phyloP scores from a whole-genome alignment of 2,797 vertebrate genomes.

The Xenentodon cancila region DNA sequence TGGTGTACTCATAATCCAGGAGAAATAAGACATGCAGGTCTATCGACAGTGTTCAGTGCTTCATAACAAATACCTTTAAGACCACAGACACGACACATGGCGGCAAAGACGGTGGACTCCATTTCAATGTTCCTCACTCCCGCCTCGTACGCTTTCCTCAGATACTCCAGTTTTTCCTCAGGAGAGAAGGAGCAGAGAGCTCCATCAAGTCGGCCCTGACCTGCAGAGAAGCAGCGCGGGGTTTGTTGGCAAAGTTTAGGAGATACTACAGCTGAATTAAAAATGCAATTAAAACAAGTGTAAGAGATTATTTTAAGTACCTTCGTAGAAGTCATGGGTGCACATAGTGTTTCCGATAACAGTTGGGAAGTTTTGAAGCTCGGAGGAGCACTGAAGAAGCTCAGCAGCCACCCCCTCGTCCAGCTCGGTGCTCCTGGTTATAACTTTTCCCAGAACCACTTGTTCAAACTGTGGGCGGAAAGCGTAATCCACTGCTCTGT shows the following conservation, averaged over 20 bases:
- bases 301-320: constrained; percentile 56
- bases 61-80: constrained; percentile 82
- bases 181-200: constrained; percentile 90
- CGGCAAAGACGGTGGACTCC: constrained; percentile 89
- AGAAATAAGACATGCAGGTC: neutral
- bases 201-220: constrained; percentile 88
- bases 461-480: constrained; percentile 87
- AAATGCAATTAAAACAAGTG: neutral
- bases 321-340: constrained; percentile 92
- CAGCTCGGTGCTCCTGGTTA: constrained; percentile 87
- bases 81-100: constrained; percentile 87
- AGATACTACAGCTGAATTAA: neutral
- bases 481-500: constrained; percentile 86
- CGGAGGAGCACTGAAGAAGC: constrained; percentile 83
- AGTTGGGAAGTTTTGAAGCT: constrained; percentile 76
- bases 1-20: constrained; percentile 1
- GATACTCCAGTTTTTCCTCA: constrained; percentile 88
- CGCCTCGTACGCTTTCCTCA: constrained; percentile 83
- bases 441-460: constrained; percentile 86
- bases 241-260: constrained; percentile 12
- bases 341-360: constrained; percentile 89
- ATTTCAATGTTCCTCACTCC: constrained; percentile 91
- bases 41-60: neutral
- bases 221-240: constrained; percentile 64
- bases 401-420: constrained; percentile 83